Evolutionary conservation across 2,888 invertebrate species (phyloP).

Genomic region (Drosophila cyrtoloma): DNA sequence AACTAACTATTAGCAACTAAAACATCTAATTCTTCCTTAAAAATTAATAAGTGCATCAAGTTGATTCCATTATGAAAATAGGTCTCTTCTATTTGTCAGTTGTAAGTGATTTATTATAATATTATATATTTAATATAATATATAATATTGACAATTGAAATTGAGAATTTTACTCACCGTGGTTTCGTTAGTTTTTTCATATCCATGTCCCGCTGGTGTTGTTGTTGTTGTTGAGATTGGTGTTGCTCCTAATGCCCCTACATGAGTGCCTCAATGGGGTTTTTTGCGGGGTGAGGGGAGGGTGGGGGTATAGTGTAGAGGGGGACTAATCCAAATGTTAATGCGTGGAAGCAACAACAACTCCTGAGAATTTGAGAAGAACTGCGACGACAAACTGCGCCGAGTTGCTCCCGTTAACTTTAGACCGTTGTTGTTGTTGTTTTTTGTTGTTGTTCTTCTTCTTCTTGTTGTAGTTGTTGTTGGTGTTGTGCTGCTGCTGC

Average conservation of each 20-base stretch:
- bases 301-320: neutral
- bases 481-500: constrained; percentile 17
- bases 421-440: constrained; percentile 1
- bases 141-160: neutral
- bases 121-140: neutral
- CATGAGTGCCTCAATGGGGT: constrained; percentile 37
- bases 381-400: constrained; percentile 24
- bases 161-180: constrained; percentile 57
- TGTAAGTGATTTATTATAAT: neutral
- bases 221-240: constrained; percentile 22
- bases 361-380: constrained; percentile 40
- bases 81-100: neutral
- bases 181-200: constrained; percentile 76
- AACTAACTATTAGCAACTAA: neutral
- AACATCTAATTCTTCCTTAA: neutral
- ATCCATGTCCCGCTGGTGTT: constrained; percentile 64
- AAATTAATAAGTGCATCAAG: neutral
- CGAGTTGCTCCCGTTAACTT: constrained; percentile 25
- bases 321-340: constrained; percentile 57
- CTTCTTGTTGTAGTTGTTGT: constrained; percentile 16
- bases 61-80: neutral
- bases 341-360: constrained; percentile 49
- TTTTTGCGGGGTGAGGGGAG: neutral
- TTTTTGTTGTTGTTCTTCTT: constrained; percentile 6
- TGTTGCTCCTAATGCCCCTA: constrained; percentile 35